A percentile compares a stretch with the other conserved stretches of the same genome.
Evolutionary conservation across 2,888 invertebrate species (phyloP).

Genomic region (Rotaria magnacalcarata): DNA sequence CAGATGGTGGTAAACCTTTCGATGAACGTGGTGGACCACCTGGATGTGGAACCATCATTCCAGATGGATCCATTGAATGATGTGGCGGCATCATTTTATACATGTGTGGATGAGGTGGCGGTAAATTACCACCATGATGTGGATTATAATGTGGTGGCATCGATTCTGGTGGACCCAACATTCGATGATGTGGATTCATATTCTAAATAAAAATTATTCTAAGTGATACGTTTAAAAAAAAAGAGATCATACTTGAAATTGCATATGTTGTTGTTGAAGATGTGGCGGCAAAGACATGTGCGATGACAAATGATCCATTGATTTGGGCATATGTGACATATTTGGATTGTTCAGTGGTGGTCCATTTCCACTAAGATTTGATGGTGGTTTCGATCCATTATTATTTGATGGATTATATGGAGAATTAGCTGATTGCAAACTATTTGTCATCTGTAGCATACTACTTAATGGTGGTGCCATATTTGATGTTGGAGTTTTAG

Average conservation of each 20-base stretch:
- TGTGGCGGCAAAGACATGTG: not conserved
- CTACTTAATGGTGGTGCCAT: slow-evolving; percentile 40
- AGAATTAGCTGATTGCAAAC: slow-evolving; percentile 19
- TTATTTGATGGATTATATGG: not conserved
- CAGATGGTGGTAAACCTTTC: slow-evolving; percentile 54
- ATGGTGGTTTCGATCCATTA: not conserved
- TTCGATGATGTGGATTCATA: slow-evolving; percentile 29
- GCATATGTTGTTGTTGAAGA: slow-evolving; percentile 12
- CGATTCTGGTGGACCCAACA: not conserved
- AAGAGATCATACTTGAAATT: not conserved
- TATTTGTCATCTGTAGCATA: slow-evolving; percentile 47
- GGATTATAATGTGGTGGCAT: slow-evolving; percentile 17
- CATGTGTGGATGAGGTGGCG: slow-evolving; percentile 1
- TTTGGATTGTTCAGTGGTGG: not conserved
- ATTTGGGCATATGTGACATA: not conserved
- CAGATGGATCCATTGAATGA: slow-evolving; percentile 41
- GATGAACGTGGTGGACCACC: slow-evolving; percentile 41
- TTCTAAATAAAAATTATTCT: not conserved
- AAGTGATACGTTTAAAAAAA: not conserved
- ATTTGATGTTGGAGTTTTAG: slow-evolving; percentile 32
- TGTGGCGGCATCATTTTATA: slow-evolving; percentile 23
- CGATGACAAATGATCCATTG: not conserved
- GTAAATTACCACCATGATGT: not conserved
- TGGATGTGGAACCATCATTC: slow-evolving; percentile 45
- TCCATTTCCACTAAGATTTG: not conserved